Conservation (phyloP, 2,797 vertebrate species). For the Psittacula derbiana region DNA sequence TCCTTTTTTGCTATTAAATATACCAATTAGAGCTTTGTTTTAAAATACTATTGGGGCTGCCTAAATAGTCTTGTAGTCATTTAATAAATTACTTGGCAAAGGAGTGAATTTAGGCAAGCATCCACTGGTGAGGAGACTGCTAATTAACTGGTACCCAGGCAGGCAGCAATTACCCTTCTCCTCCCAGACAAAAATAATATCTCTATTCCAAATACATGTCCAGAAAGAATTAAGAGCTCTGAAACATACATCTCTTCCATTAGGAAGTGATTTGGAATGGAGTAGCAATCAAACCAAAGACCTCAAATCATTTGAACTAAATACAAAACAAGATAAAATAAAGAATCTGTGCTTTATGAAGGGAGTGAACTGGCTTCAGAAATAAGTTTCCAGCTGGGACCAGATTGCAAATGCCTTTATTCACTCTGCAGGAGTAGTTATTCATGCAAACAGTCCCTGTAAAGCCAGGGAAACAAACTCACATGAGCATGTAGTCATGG, state of each 20-base stretch:
- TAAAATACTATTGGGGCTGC: neutral
- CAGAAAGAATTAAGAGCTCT: constrained; percentile 5
- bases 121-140: constrained; percentile 37
- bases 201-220: neutral
- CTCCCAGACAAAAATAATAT: constrained; percentile 30
- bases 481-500: constrained; percentile 1
- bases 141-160: constrained; percentile 54
- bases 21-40: neutral
- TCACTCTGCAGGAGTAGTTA: constrained; percentile 41
- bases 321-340: constrained; percentile 5
- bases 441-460: neutral
- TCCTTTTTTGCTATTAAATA: neutral
- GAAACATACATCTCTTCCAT: neutral
- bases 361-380: constrained; percentile 36
- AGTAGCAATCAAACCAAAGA: neutral
- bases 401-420: constrained; percentile 62
- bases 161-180: constrained; percentile 55
- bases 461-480: constrained; percentile 36
- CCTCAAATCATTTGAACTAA: neutral
- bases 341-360: constrained; percentile 1
- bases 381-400: constrained; percentile 48
- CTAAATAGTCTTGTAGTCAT: neutral
- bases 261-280: neutral
- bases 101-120: neutral
- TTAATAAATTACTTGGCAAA: constrained; percentile 44